Conservation (phyloP, 2,888 invertebrate genomes). For the Cantharis rustica region DNA sequence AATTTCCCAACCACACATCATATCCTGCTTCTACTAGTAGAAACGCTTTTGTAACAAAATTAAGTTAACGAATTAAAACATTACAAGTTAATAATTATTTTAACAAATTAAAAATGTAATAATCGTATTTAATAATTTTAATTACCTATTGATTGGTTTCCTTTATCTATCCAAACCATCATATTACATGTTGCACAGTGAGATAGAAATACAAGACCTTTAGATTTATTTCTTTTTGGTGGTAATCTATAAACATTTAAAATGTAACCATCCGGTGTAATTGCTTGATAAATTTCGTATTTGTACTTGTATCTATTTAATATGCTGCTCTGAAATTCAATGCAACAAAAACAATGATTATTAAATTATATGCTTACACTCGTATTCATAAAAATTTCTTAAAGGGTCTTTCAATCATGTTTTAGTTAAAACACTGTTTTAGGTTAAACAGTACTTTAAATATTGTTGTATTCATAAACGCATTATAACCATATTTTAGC, state of each 20-base stretch:
- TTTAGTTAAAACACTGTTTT: no score
- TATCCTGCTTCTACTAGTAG: slow-evolving; percentile 8
- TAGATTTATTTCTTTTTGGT: background rate
- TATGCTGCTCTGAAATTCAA: background rate
- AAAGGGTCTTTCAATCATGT: no score
- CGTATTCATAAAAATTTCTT: no score
- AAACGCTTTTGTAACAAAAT: background rate
- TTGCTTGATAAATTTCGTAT: background rate
- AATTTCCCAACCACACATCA: slow-evolving; percentile 11
- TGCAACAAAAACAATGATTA: no score
- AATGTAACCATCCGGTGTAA: slow-evolving; percentile 2
- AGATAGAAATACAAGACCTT: slow-evolving; percentile 7
- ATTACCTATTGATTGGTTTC: slow-evolving; percentile 3
- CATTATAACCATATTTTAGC: no score
- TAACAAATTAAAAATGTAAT: background rate
- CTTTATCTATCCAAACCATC: background rate
- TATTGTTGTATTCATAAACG: no score
- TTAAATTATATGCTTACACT: no score
- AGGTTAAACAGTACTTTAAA: no score
- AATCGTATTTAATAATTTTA: background rate
- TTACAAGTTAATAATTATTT: background rate
- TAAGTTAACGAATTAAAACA: no score
- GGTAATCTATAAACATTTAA: slow-evolving; percentile 8
- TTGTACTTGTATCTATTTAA: background rate
- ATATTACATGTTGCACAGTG: background rate